These are phyloP conservation scores for Epistrophe eligans DNA, from an alignment of 2,888 invertebrate species.

Conservation along the genomic window DNA sequence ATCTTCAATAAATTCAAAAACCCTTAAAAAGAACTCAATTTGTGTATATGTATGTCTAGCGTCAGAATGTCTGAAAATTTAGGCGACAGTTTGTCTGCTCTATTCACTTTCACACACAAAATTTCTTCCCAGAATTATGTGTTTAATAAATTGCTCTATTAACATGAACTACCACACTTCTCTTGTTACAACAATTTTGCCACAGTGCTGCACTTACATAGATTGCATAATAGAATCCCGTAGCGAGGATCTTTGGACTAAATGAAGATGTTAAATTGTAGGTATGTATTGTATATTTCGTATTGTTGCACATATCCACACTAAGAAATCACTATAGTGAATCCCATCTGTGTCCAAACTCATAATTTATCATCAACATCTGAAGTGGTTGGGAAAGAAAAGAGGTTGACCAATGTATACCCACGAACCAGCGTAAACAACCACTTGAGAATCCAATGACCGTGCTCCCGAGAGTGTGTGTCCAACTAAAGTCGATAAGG, in stretches of 20 bases:
- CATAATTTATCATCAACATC: constrained; percentile 66
- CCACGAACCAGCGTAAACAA: constrained; percentile 58
- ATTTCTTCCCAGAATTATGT: constrained; percentile 59
- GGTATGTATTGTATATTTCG: background rate
- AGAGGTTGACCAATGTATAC: constrained; percentile 74
- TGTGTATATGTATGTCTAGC: constrained; percentile 6
- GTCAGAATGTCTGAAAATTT: constrained; percentile 14
- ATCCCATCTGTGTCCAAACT: constrained; percentile 55
- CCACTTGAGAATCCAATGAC: constrained; percentile 42
- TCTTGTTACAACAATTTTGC: constrained; percentile 43
- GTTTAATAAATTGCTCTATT: constrained; percentile 71
- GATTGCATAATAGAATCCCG: constrained; percentile 48
- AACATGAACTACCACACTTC: constrained; percentile 56
- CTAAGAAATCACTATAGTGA: background rate
- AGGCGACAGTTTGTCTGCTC: constrained; percentile 66
- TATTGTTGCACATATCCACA: background rate
- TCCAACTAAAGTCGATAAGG: constrained; percentile 39
- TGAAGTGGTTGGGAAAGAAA: constrained; percentile 42
- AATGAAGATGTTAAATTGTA: constrained; percentile 24
- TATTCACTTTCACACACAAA: constrained; percentile 5
- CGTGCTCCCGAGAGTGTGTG: constrained; percentile 5
- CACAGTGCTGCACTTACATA: constrained; percentile 24
- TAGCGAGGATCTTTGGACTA: constrained; percentile 27
- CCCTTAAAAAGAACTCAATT: constrained; percentile 12
- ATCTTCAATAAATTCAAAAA: background rate